Conservation (phyloP, 2,888 invertebrate species). For the Acronicta leporina region DNA sequence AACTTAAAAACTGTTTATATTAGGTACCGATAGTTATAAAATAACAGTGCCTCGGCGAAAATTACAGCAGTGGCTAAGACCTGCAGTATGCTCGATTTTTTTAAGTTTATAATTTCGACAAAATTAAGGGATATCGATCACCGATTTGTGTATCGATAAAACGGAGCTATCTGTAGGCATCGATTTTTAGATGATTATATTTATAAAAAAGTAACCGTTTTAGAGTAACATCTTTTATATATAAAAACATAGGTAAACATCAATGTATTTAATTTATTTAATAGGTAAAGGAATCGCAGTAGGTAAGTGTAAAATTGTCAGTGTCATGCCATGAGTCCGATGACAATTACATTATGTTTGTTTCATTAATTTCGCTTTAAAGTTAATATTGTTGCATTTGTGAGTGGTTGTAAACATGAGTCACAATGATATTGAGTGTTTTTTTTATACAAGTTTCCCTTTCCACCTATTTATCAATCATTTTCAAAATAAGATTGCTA, state of each 20-base stretch:
- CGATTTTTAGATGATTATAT: slow-evolving; percentile 41
- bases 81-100: slow-evolving; percentile 30
- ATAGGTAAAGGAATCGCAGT: slow-evolving; percentile 70
- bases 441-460: slow-evolving; percentile 60
- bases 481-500: background rate
- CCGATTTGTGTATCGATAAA: slow-evolving; percentile 16
- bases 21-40: slow-evolving; percentile 30
- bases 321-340: slow-evolving; percentile 85
- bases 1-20: slow-evolving; percentile 25
- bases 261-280: slow-evolving; percentile 82
- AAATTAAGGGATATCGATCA: background rate
- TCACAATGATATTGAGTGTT: slow-evolving; percentile 78
- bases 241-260: slow-evolving; percentile 51
- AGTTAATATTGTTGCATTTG: slow-evolving; percentile 83
- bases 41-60: slow-evolving; percentile 17
- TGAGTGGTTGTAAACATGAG: slow-evolving; percentile 88
- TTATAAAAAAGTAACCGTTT: slow-evolving; percentile 44
- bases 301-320: slow-evolving; percentile 72
- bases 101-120: background rate
- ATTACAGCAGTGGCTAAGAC: slow-evolving; percentile 9
- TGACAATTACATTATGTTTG: slow-evolving; percentile 77
- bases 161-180: slow-evolving; percentile 27
- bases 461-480: background rate
- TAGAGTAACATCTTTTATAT: slow-evolving; percentile 41
- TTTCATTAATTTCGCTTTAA: slow-evolving; percentile 82